These are phyloP conservation scores for Mycetomoellerius zeteki DNA, from an alignment of 1,140 invertebrate genomes.

Conservation along the genomic window DNA sequence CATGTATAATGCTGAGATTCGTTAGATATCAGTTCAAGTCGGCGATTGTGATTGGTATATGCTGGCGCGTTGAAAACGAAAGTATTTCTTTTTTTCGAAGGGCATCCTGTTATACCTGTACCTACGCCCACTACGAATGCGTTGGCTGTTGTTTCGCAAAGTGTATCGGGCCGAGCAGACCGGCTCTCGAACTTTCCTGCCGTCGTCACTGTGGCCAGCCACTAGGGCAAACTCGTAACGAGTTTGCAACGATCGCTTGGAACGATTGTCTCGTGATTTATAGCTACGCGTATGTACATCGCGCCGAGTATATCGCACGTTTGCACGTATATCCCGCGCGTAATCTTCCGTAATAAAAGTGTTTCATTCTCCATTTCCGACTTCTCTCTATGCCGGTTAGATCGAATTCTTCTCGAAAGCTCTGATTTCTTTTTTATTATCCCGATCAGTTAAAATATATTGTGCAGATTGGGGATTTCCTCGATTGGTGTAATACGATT, in stretches of 20 bases:
- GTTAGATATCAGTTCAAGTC: neutral
- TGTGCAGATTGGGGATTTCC: conserved; percentile 11
- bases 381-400: neutral
- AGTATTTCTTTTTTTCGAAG: conserved; percentile 44
- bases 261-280: conserved; percentile 78
- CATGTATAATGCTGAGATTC: neutral
- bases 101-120: conserved; percentile 57
- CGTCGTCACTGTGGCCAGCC: conserved; percentile 39
- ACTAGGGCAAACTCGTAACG: conserved; percentile 61
- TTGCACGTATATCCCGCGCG: conserved; percentile 43
- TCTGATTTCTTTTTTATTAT: conserved; percentile 25
- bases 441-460: neutral
- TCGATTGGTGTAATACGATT: conserved; percentile 58
- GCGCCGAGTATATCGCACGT: conserved; percentile 48
- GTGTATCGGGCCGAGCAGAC: conserved; percentile 39
- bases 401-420: conserved; percentile 35
- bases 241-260: conserved; percentile 69
- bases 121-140: conserved; percentile 37
- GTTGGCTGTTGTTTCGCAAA: conserved; percentile 48
- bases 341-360: conserved; percentile 46
- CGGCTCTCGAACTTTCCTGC: conserved; percentile 40
- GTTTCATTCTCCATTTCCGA: conserved; percentile 40
- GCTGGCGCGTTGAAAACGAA: conserved; percentile 30
- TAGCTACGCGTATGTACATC: conserved; percentile 58
- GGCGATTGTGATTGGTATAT: neutral